phyloP scores from a whole-genome alignment of 2,113 vertebrate species.

The Lamprologus tigripictilis region DNA sequence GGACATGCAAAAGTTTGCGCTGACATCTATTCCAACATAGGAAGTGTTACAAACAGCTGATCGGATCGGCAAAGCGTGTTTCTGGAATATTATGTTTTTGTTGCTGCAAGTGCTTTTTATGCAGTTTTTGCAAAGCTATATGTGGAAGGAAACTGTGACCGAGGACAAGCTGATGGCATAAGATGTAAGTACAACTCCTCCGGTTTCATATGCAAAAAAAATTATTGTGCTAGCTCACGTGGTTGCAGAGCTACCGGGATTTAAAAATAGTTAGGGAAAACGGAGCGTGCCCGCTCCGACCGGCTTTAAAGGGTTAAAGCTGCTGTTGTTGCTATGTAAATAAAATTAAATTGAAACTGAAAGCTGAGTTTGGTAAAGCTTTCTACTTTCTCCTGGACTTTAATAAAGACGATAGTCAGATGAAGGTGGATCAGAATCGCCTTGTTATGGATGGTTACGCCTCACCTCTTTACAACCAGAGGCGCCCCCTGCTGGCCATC shows the following conservation, averaged over 20 bases:
- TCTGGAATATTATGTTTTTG: too few relatives aligned
- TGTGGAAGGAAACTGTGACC: too few relatives aligned
- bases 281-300: accelerated
- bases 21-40: too few relatives aligned
- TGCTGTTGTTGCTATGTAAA: not conserved
- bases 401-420: not conserved
- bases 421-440: not conserved
- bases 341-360: not conserved
- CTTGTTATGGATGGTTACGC: not conserved
- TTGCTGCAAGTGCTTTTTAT: too few relatives aligned
- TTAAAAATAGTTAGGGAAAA: too few relatives aligned
- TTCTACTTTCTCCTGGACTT: not conserved
- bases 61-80: too few relatives aligned
- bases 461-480: not conserved
- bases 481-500: not conserved
- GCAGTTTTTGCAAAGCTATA: too few relatives aligned
- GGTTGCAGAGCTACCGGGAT: too few relatives aligned
- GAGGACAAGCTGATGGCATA: too few relatives aligned
- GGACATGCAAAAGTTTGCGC: accelerated
- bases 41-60: too few relatives aligned
- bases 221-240: accelerated
- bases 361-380: not conserved
- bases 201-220: too few relatives aligned
- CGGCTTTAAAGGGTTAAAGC: not conserved
- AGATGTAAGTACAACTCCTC: too few relatives aligned